Base-by-base conservation (phyloP, 2,888 invertebrate genomes). In the Lithophane socia region DNA sequence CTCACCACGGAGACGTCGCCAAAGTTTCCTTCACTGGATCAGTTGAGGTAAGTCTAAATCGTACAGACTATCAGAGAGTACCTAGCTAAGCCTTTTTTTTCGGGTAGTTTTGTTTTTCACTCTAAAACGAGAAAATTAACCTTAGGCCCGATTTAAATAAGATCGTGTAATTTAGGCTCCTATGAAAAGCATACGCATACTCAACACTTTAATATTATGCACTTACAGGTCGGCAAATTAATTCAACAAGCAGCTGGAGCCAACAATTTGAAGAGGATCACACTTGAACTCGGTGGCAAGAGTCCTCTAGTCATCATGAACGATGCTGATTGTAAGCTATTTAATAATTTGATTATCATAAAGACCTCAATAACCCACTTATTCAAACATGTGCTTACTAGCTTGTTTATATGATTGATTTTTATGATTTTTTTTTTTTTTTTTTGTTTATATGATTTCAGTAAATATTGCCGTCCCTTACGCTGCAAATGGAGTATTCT, bases 201-300 rank as follows among this genome's bases (percentile, higher is more conserved):
- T 18, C 52, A 18, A 52, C 52, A 52, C 52, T 5, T 16, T 52
- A 52, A 18, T 52, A 18, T 54, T 9, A 54, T 21, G 21, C 54
- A 8, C 52, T 71, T 49, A 12, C 69, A 87, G 97, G 97, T 97
- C 16, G 97, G 97, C 0, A 97, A 97, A 86, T 95, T 94, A 93
- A 97, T 95, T 93, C 97, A 88, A 95, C 97, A 97, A 92, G 98
- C 98, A 42, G 98, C 98, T 16, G 98, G 98, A 9, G 96, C 97
- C 65, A 97, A 97, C 24, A 99, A 98, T 92, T 95, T 99, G 82
- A 99, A 99, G 91, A 97, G 98, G 64, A 97, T 99, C 0, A 98
- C 98, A 1, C 94, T 99, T 61, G 99, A 99, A 93, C 96, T 99
- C 66, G 99, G 99, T 44, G 99, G 99, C 83, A 99, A 99, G 93